phyloP scores from a whole-genome alignment of 2,888 invertebrate genomes.

The Dicyrtoma fusca region DNA sequence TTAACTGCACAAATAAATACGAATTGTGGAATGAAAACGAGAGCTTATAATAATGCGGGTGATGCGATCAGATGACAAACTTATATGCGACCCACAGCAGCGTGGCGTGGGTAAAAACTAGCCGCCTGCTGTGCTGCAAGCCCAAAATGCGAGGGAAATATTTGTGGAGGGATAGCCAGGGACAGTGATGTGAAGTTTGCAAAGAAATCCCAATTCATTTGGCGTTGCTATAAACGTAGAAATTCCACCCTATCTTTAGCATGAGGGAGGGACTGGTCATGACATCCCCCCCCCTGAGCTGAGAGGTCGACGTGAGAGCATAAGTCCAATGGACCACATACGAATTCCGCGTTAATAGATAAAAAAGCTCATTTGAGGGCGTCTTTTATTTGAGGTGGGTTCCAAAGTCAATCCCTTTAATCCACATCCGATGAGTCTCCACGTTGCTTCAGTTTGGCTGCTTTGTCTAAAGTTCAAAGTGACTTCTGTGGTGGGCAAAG shows the following conservation, averaged over 20 bases:
- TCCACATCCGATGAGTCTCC: constrained; percentile 47
- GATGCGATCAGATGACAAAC: too few species aligned
- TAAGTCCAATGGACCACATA: constrained; percentile 85
- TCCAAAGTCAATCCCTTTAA: constrained; percentile 48
- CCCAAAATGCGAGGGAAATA: too few species aligned
- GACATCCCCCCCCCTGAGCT: constrained; percentile 81
- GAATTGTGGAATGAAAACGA: too few species aligned
- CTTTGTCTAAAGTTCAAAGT: constrained; percentile 64
- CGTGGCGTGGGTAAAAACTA: too few species aligned
- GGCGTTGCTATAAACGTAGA: constrained; percentile 59
- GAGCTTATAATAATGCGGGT: too few species aligned
- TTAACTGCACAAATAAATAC: too few species aligned
- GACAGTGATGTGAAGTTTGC: too few species aligned
- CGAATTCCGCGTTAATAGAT: constrained; percentile 84
- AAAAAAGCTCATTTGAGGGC: constrained; percentile 76
- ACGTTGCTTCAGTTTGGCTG: constrained; percentile 33
- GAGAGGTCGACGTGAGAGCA: constrained; percentile 77
- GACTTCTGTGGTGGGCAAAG: constrained; percentile 73
- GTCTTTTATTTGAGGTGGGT: constrained; percentile 40
- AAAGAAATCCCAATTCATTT: constrained; percentile 47
- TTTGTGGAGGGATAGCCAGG: too few species aligned
- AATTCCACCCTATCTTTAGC: constrained; percentile 75
- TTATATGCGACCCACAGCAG: too few species aligned
- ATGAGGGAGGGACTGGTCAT: constrained; percentile 84
- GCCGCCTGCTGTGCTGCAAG: too few species aligned